A percentile compares a stretch with the other conserved stretches of the same genome.
phyloP scores from a whole-genome alignment of 2,888 invertebrate species.

The Ornithoptera priamus region DNA sequence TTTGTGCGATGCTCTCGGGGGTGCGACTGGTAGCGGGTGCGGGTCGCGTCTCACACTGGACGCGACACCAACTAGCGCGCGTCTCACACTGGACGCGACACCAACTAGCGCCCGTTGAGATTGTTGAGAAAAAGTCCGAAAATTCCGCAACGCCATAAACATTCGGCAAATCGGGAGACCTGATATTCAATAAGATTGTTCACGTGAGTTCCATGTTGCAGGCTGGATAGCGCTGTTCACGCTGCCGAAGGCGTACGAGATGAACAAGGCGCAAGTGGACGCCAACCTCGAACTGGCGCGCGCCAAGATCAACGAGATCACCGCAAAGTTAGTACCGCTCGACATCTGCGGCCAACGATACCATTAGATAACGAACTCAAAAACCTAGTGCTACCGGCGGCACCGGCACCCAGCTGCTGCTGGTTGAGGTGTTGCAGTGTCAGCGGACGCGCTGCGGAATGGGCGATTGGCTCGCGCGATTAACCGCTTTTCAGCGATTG shows the following conservation, averaged over 20 bases:
- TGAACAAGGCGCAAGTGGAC: conserved; percentile 96
- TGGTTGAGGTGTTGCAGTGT: too few relatives aligned
- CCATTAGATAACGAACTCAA: too few relatives aligned
- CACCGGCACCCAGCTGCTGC: too few relatives aligned
- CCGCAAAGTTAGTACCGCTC: conserved; percentile 87
- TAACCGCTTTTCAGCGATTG: too few relatives aligned
- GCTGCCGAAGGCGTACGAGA: conserved; percentile 97
- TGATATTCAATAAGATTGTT: too few relatives aligned
- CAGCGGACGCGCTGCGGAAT: too few relatives aligned
- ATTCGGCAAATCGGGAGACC: too few relatives aligned
- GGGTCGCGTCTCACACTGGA: neutral
- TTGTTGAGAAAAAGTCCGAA: too few relatives aligned
- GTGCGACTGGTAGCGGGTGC: neutral
- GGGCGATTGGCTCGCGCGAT: too few relatives aligned
- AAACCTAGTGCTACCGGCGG: too few relatives aligned
- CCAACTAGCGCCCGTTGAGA: neutral
- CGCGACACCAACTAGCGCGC: neutral
- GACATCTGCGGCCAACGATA: neutral
- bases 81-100: neutral
- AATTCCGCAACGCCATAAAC: too few relatives aligned
- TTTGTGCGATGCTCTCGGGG: neutral
- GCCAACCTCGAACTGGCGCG: conserved; percentile 93
- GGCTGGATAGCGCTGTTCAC: conserved; percentile 96
- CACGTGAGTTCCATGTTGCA: conserved; percentile 57
- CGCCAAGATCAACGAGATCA: conserved; percentile 92